Evolutionary conservation across 2,888 invertebrate species (phyloP), one percentile per base, ranked within the genome.

Genomic region (Chloroclystis v-ata): DNA sequence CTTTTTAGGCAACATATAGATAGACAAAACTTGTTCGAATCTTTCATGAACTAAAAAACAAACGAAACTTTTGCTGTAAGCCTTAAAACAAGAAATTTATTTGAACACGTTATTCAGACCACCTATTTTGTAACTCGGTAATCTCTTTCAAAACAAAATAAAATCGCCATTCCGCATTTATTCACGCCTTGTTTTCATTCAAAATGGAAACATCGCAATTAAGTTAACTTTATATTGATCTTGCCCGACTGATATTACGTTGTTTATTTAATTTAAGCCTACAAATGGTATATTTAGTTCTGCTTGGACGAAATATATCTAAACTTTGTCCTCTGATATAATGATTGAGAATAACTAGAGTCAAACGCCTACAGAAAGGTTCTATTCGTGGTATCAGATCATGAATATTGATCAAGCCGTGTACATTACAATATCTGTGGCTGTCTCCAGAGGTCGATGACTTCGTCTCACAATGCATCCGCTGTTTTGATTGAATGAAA

Each of bases 401-500:
- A 65, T 63, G 68, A 69, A 70, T 69, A 65, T 66, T 68, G 67
- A 70, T 68, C 47, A 46, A 49, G 52, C 56, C 54, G 57, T 60
- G 64, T 64, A 67, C 63, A 67, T 61, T 38, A 51, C 47, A 40
- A n/a, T 57, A 37, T 54, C 54, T 64, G 60, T 60, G 57, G 54
- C 60, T 64, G 61, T 37, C 56, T 54, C 43, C 41, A 38, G 55
- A 62, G 69, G 72, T 75, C 73, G 67, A 37, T 68, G 75, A 64
- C 75, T 57, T 54, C 20, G 49, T 45, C 46, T 49, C 55, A 66
- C 60, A 67, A 63, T 65, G 65, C 73, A 69, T 73, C 72, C 73
- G 71, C 67, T 71, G 70, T 64, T 69, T 75, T 78, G 75, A 81
- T 81, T 82, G 70, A 82, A 79, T 74, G 69, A 78, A 73, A 74